Evolutionary conservation across 2,888 invertebrate species (phyloP), one percentile per base, ranked within the genome.

Genomic region (Drosophila anomalata): DNA sequence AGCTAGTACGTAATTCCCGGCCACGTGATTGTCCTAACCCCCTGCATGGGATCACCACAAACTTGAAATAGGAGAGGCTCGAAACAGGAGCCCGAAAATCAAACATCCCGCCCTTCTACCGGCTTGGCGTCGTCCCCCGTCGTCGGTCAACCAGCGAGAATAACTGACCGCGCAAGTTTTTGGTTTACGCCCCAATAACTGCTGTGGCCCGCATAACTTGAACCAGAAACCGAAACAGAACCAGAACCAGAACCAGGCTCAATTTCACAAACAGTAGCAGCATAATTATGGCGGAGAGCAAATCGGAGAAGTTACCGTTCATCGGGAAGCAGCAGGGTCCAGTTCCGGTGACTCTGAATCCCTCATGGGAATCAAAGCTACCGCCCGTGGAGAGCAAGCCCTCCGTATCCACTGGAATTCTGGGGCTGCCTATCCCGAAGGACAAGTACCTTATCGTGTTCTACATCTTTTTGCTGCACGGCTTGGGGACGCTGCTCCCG

Each of bases 401-500:
- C 9, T 69, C 61, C 0, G 59, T 63, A 44, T 59, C 79, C 76
- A 9, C 86, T 89, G 95, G 94, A 78, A 94, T 94, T 76, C 94
- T 94, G 7, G 93, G 94, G 75, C 92, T 96, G 63, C 94, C 95
- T 79, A 95, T 96, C 24, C 97, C 97, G 0, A 94, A 92, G 63
- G 97, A 97, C 92, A 95, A 94, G 92, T 94, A 94, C 92, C 94
- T 95, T 88, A 90, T 98, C 47, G 97, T 99, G 46, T 98, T 96
- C 92, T 92, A 97, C 58, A 98, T 97, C 67, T 94, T 99, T 90
- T 80, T 99, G 78, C 93, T 99, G 53, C 98, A 99, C 92, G 99
- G 99, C 8, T 94, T 99, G 76, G 99, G 99, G 44, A 96, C 97
- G 0, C 93, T 94, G 36, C 98, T 98, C 93, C 98, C 99, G 12